phyloP scores from a whole-genome alignment of 2,888 invertebrate genomes.

The Cryptophagus acutangulus region DNA sequence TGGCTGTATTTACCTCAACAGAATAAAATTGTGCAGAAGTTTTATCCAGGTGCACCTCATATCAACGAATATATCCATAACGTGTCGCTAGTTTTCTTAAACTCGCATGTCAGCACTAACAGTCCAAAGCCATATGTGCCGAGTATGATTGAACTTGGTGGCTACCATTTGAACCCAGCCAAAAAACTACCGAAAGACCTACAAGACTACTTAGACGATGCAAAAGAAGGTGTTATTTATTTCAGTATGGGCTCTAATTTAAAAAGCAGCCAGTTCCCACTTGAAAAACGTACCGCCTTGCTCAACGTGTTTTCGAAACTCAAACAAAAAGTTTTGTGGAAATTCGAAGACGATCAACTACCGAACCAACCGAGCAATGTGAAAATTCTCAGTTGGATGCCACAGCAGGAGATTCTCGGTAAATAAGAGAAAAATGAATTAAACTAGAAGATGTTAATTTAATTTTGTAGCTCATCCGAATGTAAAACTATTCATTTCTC shows the following conservation, averaged over 20 bases:
- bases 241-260: constrained; percentile 60
- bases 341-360: constrained; percentile 59
- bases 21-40: constrained; percentile 24
- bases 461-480: constrained; percentile 45
- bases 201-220: constrained; percentile 45
- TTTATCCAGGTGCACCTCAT: constrained; percentile 27
- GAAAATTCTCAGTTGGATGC: constrained; percentile 59
- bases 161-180: constrained; percentile 43
- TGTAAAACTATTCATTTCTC: constrained; percentile 48
- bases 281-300: constrained; percentile 51
- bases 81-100: constrained; percentile 33
- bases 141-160: constrained; percentile 40
- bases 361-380: constrained; percentile 56
- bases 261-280: constrained; percentile 51
- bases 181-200: constrained; percentile 44
- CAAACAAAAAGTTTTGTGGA: constrained; percentile 63
- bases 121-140: constrained; percentile 44
- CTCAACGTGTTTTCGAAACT: constrained; percentile 54
- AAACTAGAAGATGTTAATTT: too few relatives aligned
- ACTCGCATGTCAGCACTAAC: constrained; percentile 51
- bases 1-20: constrained; percentile 26
- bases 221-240: constrained; percentile 51
- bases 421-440: too few relatives aligned
- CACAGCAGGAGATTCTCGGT: constrained; percentile 52
- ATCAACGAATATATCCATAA: constrained; percentile 29